These are phyloP conservation scores for Drosophila ambigua DNA, from an alignment of 1,140 invertebrate species.

Conservation along the genomic window DNA sequence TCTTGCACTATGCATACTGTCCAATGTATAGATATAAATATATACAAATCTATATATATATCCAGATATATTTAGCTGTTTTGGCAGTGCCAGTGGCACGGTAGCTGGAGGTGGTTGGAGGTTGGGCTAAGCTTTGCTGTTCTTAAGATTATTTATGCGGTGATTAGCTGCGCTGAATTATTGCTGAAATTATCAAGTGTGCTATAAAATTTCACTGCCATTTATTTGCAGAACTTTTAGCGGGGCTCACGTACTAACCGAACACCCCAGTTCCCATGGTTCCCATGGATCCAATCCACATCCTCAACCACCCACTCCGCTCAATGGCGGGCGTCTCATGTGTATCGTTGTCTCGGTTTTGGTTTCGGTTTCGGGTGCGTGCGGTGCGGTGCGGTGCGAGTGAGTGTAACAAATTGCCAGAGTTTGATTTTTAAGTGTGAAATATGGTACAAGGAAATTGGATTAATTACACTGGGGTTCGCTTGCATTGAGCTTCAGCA, in stretches of 20 bases:
- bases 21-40: conserved; percentile 21
- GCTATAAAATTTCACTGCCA: conserved; percentile 77
- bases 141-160: conserved; percentile 82
- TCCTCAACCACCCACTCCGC: conserved; percentile 13
- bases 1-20: conserved; percentile 47
- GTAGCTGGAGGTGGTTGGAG: conserved; percentile 6
- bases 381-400: conserved; percentile 20
- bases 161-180: conserved; percentile 77
- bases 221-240: conserved; percentile 73
- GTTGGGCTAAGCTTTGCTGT: conserved; percentile 37
- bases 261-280: neutral
- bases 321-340: conserved; percentile 50
- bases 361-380: conserved; percentile 29
- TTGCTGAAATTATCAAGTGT: conserved; percentile 81
- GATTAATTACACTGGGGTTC: conserved; percentile 57
- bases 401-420: conserved; percentile 64
- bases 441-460: conserved; percentile 54
- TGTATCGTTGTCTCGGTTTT: conserved; percentile 55
- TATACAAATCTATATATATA: conserved; percentile 8
- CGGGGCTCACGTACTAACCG: conserved; percentile 54
- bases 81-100: conserved; percentile 9
- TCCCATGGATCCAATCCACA: neutral
- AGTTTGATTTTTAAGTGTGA: conserved; percentile 68
- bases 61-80: conserved; percentile 25
- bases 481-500: conserved; percentile 14